These are phyloP conservation scores for Lagria hirta DNA, from an alignment of 2,888 invertebrate species.

Conservation along the genomic window DNA sequence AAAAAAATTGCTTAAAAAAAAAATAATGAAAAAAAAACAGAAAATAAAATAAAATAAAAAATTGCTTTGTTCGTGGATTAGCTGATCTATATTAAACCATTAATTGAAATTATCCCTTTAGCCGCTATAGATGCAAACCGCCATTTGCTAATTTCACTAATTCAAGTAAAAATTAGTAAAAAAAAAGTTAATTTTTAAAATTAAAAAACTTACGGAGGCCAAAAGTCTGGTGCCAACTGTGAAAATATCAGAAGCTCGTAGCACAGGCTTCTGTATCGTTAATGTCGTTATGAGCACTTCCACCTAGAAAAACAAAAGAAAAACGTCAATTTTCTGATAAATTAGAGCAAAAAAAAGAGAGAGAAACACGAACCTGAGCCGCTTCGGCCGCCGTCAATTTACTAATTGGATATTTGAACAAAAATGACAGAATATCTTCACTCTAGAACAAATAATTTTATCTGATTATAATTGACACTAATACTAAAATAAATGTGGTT, in stretches of 20 bases:
- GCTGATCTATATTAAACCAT: too few relatives aligned
- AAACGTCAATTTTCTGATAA: slow-evolving; percentile 8
- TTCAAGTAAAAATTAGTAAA: too few relatives aligned
- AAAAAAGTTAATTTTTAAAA: slow-evolving; percentile 14
- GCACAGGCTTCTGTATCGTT: slow-evolving; percentile 39
- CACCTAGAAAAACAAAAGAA: slow-evolving; percentile 21
- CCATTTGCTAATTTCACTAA: too few relatives aligned
- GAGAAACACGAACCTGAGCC: slow-evolving; percentile 34
- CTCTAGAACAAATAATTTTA: slow-evolving; percentile 37
- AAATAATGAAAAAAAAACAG: too few relatives aligned
- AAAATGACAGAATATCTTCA: slow-evolving; percentile 41
- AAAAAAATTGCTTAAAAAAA: too few relatives aligned
- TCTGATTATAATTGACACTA: slow-evolving; percentile 16
- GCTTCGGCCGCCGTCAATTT: slow-evolving; percentile 38
- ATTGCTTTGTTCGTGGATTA: too few relatives aligned
- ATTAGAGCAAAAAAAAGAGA: not conserved
- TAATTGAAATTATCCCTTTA: too few relatives aligned
- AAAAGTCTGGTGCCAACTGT: slow-evolving; percentile 41
- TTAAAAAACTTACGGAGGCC: slow-evolving; percentile 42
- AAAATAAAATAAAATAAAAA: too few relatives aligned
- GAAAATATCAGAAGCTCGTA: slow-evolving; percentile 44
- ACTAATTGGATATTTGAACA: slow-evolving; percentile 44
- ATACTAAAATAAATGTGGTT: slow-evolving; percentile 17
- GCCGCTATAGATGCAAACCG: too few relatives aligned
- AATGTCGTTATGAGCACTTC: slow-evolving; percentile 36